Base-by-base conservation (phyloP, 2,113 vertebrate genomes). In the Gambusia affinis region DNA sequence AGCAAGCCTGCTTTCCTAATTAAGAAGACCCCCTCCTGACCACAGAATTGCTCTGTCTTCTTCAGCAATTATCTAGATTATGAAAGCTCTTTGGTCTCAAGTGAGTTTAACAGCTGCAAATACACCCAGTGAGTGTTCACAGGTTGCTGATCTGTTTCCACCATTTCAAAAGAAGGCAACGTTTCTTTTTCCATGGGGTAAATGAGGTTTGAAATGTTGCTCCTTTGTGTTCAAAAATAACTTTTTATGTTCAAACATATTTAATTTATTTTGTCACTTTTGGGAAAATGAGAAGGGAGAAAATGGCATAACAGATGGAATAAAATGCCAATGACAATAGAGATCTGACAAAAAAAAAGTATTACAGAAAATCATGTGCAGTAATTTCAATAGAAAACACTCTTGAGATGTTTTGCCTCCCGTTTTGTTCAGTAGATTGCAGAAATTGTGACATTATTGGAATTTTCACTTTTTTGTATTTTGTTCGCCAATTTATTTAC, bases 1-100 rank as follows among this genome's bases (percentile, higher is more conserved):
- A 8, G 63, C 60, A 22, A 70, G 51, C 35, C 30, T 24, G 15
- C 31, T n/a, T 57, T 14, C 17, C 47, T 76, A 67, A 88, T 81
- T 80, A 73, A 78, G 79, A 67, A 68, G 30, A 65, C 27, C 64
- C 72, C 64, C 27, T 28, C 64, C 72, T 47, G 68, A 71, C 78
- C 42, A 71, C 30, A 66, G 67, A 81, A 85, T 83, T 66, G 73
- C 37, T 78, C 61, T 10, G 7, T 8, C 31, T 72, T 17, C 64
- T 67, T 60, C 65, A 69, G 64, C 70, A 82, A 86, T 89, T 77
- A 90, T 65, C 75, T 63, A 66, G 35, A 83, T 84, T 72, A 85
- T 62, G 37, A 66, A 75, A 67, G 33, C 70, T 71, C 33, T 68
- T 74, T 14, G 61, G 66, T 76, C 64, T 88, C 71, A 57, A 76